Conservation (phyloP, 2,888 invertebrate genomes). For the Cephus rjabovi region DNA sequence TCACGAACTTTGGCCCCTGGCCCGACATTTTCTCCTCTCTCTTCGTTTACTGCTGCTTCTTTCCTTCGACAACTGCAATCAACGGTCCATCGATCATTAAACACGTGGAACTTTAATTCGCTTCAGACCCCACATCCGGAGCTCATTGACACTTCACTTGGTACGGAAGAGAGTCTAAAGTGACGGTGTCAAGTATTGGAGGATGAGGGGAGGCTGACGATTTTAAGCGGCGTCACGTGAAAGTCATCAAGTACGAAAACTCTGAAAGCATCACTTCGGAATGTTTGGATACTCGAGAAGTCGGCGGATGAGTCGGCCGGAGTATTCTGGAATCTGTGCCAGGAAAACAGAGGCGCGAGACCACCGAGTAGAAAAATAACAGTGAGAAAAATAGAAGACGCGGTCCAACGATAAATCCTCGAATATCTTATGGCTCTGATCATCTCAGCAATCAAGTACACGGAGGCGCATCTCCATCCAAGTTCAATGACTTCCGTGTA, state of each 20-base stretch:
- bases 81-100: background rate
- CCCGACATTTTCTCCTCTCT: conserved; percentile 72
- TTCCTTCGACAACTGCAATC: conserved; percentile 26
- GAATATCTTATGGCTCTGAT: background rate
- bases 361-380: background rate
- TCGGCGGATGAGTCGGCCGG: conserved; percentile 20
- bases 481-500: background rate
- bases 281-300: conserved; percentile 34
- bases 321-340: conserved; percentile 41
- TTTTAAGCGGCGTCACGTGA: background rate
- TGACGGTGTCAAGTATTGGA: background rate
- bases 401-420: background rate
- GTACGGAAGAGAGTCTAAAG: background rate
- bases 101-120: background rate
- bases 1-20: conserved; percentile 78
- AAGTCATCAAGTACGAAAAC: background rate
- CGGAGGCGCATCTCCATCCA: background rate
- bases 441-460: background rate
- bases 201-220: background rate
- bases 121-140: background rate
- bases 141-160: background rate
- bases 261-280: background rate
- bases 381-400: background rate
- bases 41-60: conserved; percentile 39
- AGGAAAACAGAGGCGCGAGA: conserved; percentile 35